These are phyloP conservation scores for Halocynthia roretzi DNA, from an alignment of 23 tunicate genomes.

Conservation along the genomic window DNA sequence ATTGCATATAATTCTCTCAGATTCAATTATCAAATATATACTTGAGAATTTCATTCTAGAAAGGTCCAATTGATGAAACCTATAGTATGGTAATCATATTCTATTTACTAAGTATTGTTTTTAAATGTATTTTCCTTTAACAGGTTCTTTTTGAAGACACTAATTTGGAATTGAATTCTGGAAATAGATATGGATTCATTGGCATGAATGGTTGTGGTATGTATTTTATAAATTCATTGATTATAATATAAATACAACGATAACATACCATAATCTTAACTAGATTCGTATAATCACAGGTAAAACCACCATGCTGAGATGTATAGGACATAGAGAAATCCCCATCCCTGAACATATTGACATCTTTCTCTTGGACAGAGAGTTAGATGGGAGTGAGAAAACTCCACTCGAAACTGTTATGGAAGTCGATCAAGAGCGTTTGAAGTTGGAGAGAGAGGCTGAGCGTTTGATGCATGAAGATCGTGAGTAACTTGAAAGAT, in stretches of 20 bases:
- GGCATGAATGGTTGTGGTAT: conserved; percentile 94
- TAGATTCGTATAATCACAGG: conserved; percentile 21
- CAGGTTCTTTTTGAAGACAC: conserved; percentile 91
- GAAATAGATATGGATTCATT: conserved; percentile 83
- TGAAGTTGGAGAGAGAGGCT: conserved; percentile 67
- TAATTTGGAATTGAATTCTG: conserved; percentile 75
- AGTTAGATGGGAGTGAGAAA: conserved; percentile 46
- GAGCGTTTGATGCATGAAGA: conserved; percentile 56
- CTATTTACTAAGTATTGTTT: background rate
- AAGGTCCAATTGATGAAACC: background rate
- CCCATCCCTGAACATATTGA: conserved; percentile 89
- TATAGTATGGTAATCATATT: background rate
- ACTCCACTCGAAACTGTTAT: conserved; percentile 79
- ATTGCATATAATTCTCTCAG: background rate
- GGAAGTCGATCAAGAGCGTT: conserved; percentile 85
- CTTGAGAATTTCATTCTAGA: background rate
- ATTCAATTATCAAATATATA: background rate
- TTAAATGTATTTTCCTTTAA: background rate
- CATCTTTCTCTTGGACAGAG: conserved; percentile 53
- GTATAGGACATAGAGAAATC: conserved; percentile 65
- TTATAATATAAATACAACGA: background rate
- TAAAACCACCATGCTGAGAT: conserved; percentile 71
- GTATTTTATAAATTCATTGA: background rate
- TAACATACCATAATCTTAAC: background rate
- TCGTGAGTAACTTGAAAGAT: conserved; percentile 39